Conservation (phyloP, 2,113 vertebrate genomes). For the Phrynosoma blainvillii region DNA sequence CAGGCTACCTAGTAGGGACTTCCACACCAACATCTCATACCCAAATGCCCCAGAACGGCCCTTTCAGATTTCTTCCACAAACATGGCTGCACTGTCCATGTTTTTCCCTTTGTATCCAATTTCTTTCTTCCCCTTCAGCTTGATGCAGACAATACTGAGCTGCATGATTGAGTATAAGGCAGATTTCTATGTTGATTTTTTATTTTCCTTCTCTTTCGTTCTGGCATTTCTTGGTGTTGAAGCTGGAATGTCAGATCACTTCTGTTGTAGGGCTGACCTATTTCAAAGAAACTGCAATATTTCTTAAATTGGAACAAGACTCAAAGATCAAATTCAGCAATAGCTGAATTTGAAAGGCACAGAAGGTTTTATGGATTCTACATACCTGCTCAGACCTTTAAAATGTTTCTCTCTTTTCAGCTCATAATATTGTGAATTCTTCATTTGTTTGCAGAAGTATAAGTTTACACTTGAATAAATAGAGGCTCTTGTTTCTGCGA, state of each 20-base stretch:
- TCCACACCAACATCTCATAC: no score
- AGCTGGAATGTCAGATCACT: neutral
- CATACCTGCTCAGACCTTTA: conserved; percentile 16
- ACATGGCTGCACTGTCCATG: neutral
- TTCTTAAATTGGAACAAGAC: conserved; percentile 3
- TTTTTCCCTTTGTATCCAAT: no score
- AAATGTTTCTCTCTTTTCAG: conserved; percentile 27
- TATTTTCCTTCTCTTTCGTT: neutral
- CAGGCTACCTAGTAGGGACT: neutral
- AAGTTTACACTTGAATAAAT: conserved; percentile 42
- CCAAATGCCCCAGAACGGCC: no score
- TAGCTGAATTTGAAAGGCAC: conserved; percentile 21
- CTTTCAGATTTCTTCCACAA: neutral
- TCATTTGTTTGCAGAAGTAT: conserved; percentile 44
- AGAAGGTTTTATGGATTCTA: conserved; percentile 9
- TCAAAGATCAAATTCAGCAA: conserved; percentile 35
- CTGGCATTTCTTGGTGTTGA: neutral
- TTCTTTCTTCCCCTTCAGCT: neutral
- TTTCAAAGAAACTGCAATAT: conserved; percentile 24
- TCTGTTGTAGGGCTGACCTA: conserved; percentile 7
- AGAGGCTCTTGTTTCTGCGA: conserved; percentile 39
- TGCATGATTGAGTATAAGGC: no score
- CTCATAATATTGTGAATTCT: conserved; percentile 53
- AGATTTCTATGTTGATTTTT: neutral
- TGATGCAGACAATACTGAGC: neutral